phyloP scores from a whole-genome alignment of 2,888 invertebrate genomes.

The Acronicta psi region DNA sequence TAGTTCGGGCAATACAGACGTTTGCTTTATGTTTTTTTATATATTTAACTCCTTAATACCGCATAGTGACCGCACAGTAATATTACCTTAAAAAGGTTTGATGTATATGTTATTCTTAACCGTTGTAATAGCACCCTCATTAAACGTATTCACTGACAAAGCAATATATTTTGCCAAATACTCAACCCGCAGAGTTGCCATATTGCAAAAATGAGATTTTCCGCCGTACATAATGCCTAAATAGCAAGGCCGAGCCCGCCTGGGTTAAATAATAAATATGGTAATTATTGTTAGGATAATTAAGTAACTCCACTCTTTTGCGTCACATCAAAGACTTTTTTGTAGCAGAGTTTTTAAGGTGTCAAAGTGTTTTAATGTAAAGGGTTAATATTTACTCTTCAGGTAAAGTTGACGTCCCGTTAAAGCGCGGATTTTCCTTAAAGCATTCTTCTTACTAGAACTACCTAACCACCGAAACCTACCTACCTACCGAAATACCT shows the following conservation, averaged over 20 bases:
- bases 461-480: too few relatives aligned
- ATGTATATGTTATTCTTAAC: too few relatives aligned
- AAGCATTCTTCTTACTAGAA: too few relatives aligned
- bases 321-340: slow-evolving; percentile 45
- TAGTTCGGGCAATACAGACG: too few relatives aligned
- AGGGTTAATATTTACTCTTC: slow-evolving; percentile 38
- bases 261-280: slow-evolving; percentile 45
- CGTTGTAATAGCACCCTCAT: slow-evolving; percentile 43
- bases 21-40: too few relatives aligned
- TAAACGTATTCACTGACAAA: slow-evolving; percentile 28
- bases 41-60: too few relatives aligned
- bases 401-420: slow-evolving; percentile 21
- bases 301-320: slow-evolving; percentile 46
- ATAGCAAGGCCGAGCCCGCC: slow-evolving; percentile 30
- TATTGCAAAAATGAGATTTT: slow-evolving; percentile 49
- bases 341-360: slow-evolving; percentile 33
- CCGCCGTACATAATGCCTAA: slow-evolving; percentile 31
- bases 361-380: slow-evolving; percentile 40
- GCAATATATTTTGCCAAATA: slow-evolving; percentile 40
- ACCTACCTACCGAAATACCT: too few relatives aligned
- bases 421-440: slow-evolving; percentile 5
- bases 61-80: too few relatives aligned
- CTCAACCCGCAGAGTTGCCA: slow-evolving; percentile 42
- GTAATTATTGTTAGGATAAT: slow-evolving; percentile 52
- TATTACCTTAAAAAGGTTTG: too few relatives aligned